These are phyloP conservation scores for Bombus soroeensis DNA, from an alignment of 1,140 invertebrate genomes.

Conservation along the genomic window DNA sequence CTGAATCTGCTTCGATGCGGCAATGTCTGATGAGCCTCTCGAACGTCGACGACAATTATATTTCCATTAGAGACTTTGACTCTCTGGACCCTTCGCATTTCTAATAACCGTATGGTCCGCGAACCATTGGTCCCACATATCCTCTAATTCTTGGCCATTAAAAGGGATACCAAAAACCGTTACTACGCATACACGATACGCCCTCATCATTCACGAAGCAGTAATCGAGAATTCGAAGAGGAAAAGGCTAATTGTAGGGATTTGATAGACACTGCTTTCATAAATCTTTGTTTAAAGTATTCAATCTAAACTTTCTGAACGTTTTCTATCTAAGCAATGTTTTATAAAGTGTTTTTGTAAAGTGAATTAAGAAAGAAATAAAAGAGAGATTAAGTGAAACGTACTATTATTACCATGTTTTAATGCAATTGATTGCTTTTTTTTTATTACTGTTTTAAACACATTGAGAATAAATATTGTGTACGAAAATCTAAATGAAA, in stretches of 20 bases:
- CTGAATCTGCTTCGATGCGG: constrained; percentile 11
- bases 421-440: no score
- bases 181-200: constrained; percentile 42
- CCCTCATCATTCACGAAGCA: constrained; percentile 49
- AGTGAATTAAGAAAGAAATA: neutral
- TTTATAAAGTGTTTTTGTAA: no score
- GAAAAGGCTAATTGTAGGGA: constrained; percentile 32
- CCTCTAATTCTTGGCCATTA: constrained; percentile 72
- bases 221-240: constrained; percentile 39
- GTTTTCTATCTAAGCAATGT: neutral
- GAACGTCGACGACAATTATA: constrained; percentile 72
- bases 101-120: constrained; percentile 68
- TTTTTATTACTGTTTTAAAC: no score
- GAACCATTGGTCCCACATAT: constrained; percentile 69
- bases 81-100: constrained; percentile 67
- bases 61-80: constrained; percentile 72
- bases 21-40: constrained; percentile 41
- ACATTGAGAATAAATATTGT: no score
- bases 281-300: neutral
- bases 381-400: neutral
- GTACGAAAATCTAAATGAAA: no score
- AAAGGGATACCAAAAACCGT: constrained; percentile 63
- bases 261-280: neutral
- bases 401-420: no score
- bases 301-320: neutral